Percentiles rank a stretch among this genome's conserved stretches.
Evolutionary conservation across 2,113 vertebrate genomes (phyloP).

Genomic region (Hippopotamus amphibius): DNA sequence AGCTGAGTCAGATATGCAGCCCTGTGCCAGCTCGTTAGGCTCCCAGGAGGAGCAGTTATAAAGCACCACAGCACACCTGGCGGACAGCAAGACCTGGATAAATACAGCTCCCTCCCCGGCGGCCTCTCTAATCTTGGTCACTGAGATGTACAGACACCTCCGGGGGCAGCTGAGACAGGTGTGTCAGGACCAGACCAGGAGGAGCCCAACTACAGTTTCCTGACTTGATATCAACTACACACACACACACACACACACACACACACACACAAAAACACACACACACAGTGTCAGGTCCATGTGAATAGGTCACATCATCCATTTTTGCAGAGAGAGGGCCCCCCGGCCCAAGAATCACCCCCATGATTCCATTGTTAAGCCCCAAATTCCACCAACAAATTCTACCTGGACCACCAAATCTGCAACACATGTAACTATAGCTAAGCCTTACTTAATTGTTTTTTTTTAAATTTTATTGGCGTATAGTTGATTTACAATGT

Average conservation of each 20-base stretch:
- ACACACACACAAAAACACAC: not conserved
- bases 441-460: not conserved
- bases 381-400: not conserved
- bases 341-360: not conserved
- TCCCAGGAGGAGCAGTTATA: not conserved
- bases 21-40: not conserved
- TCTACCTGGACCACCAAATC: not conserved
- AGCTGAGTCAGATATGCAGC: not conserved
- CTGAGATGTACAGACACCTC: not conserved
- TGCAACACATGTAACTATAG: accelerated
- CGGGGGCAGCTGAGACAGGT: not conserved
- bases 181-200: not conserved
- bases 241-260: too few relatives aligned
- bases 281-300: not conserved
- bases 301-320: not conserved
- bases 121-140: not conserved
- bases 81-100: not conserved
- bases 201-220: not conserved
- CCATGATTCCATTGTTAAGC: not conserved
- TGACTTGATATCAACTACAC: not conserved
- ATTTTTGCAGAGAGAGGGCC: not conserved
- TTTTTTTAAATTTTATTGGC: too few relatives aligned
- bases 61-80: not conserved
- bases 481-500: too few relatives aligned
- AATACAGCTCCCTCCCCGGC: not conserved